phyloP scores from a whole-genome alignment of 2,113 vertebrate genomes.

The Coracopsis vasa region DNA sequence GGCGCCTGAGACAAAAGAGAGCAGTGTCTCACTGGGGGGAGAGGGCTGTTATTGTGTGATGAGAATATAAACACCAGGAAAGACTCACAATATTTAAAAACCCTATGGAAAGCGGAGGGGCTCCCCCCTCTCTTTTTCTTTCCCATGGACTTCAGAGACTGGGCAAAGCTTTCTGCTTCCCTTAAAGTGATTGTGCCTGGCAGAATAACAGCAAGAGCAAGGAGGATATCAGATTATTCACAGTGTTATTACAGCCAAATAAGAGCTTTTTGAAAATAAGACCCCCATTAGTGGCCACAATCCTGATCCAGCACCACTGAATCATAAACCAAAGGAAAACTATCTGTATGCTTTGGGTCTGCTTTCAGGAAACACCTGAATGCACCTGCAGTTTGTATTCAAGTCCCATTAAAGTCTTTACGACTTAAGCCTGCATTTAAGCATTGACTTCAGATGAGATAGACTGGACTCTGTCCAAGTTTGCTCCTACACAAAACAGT shows the following conservation, averaged over 20 bases:
- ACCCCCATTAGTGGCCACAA: rapidly evolving
- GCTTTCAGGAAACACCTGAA: background rate
- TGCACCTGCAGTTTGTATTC: background rate
- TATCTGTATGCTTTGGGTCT: background rate
- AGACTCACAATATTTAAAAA: background rate
- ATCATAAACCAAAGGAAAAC: background rate
- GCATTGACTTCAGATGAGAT: background rate
- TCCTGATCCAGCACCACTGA: background rate
- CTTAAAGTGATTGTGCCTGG: background rate
- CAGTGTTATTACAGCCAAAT: background rate
- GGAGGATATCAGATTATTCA: background rate
- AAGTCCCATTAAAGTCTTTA: background rate
- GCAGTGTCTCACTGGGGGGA: background rate
- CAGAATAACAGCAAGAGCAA: background rate
- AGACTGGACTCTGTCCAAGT: rapidly evolving
- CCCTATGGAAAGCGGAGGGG: background rate
- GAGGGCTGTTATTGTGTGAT: background rate
- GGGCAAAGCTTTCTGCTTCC: background rate
- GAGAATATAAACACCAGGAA: background rate
- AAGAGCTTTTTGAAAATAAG: background rate
- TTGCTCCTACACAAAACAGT: background rate
- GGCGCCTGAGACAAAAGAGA: conserved; percentile 1
- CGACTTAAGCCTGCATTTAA: background rate
- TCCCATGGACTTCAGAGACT: background rate
- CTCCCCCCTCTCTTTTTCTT: background rate